Percentiles rank a stretch among this genome's conserved stretches.
These are phyloP conservation scores for Luperina testacea DNA, from an alignment of 2,888 invertebrate genomes.

Conservation along the genomic window DNA sequence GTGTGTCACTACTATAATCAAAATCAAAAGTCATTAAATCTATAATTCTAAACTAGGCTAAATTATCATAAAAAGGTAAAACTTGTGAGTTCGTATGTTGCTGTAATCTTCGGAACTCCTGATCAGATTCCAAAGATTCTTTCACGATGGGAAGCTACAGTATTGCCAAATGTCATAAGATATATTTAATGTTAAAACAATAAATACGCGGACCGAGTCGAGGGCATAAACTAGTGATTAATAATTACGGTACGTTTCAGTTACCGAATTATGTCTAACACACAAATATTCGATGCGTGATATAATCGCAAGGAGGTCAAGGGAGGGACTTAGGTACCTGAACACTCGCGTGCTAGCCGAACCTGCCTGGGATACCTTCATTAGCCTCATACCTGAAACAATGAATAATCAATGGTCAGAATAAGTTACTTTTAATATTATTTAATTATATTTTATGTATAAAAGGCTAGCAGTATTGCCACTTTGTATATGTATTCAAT, in stretches of 20 bases:
- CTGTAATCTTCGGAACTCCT: not conserved
- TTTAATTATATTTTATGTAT: too few species aligned
- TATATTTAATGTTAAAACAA: not conserved
- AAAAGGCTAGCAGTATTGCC: too few species aligned
- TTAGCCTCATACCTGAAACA: slow-evolving; percentile 30
- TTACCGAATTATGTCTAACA: not conserved
- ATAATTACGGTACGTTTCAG: not conserved
- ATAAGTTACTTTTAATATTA: not conserved
- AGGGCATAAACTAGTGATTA: not conserved
- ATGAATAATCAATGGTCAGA: slow-evolving; percentile 8
- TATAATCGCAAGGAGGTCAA: not conserved
- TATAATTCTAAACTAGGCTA: not conserved
- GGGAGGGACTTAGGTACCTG: not conserved
- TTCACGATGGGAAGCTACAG: not conserved
- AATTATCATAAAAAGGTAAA: not conserved
- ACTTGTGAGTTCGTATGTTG: not conserved
- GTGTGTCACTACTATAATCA: too few species aligned
- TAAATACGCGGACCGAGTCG: not conserved
- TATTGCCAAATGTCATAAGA: not conserved
- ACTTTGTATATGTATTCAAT: too few species aligned
- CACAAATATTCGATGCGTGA: slow-evolving; percentile 5
- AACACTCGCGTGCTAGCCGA: not conserved
- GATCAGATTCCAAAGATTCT: not conserved
- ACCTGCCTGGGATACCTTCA: not conserved
- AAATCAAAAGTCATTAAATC: too few species aligned